Conservation (phyloP, 2,113 vertebrate species). For the Platycercus adscitus region DNA sequence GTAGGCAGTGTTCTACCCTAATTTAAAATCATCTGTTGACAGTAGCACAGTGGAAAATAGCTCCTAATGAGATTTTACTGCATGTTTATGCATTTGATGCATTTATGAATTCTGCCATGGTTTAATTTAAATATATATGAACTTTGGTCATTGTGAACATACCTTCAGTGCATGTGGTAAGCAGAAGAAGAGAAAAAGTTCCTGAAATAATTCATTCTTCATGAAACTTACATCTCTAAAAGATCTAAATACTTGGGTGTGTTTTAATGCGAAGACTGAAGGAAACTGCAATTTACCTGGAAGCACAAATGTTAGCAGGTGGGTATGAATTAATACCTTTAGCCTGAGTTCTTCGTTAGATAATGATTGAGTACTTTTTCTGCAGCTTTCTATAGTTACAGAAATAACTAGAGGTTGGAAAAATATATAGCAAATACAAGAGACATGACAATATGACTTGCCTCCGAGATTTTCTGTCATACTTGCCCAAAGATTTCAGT, state of each 20-base stretch:
- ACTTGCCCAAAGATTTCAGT: neutral
- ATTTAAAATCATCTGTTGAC: neutral
- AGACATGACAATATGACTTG: neutral
- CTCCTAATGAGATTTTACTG: neutral
- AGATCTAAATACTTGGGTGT: neutral
- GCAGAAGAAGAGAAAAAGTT: neutral
- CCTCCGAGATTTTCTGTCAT: neutral
- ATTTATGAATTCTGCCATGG: neutral
- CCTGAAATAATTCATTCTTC: neutral
- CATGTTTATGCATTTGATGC: neutral
- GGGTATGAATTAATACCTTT: neutral
- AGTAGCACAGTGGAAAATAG: neutral
- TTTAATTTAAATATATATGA: neutral
- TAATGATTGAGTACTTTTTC: neutral
- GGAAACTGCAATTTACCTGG: neutral
- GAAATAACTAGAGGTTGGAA: neutral
- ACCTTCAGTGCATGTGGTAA: neutral
- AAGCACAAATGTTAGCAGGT: neutral
- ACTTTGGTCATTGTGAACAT: neutral
- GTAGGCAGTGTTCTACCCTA: neutral
- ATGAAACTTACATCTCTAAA: neutral
- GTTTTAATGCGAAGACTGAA: neutral
- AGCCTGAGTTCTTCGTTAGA: neutral
- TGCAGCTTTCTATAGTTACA: neutral
- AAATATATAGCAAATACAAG: neutral